phyloP scores from a whole-genome alignment of 2,888 invertebrate genomes.

The Dasypolia templi region DNA sequence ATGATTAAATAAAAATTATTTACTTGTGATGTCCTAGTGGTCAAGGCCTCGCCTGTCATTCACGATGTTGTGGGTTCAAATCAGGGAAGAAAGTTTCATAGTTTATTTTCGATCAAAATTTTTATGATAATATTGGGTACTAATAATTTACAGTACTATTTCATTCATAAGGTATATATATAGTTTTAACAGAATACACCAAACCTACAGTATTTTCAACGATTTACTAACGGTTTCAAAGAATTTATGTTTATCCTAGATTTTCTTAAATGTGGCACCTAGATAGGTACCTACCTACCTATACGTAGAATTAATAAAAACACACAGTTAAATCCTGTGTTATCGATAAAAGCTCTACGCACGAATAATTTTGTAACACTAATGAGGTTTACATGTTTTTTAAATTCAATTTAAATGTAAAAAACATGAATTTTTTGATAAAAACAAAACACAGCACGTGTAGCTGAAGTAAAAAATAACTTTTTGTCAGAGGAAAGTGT shows the following conservation, averaged over 20 bases:
- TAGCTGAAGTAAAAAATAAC: neutral
- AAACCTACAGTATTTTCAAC: neutral
- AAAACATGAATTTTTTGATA: neutral
- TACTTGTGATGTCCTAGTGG: neutral
- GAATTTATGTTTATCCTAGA: too few relatives aligned
- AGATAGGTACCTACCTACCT: too few relatives aligned
- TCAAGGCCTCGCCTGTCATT: neutral
- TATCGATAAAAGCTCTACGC: neutral
- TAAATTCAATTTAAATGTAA: neutral
- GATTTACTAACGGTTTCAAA: neutral
- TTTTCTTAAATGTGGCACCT: neutral
- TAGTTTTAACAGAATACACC: neutral
- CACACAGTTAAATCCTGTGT: neutral
- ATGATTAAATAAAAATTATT: neutral
- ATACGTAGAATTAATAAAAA: too few relatives aligned
- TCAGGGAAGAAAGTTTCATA: neutral
- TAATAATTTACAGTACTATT: neutral
- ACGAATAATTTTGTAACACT: neutral
- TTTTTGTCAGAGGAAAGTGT: neutral
- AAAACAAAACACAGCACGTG: neutral
- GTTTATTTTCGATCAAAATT: neutral
- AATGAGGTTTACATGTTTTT: constrained; percentile 1
- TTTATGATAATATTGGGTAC: neutral
- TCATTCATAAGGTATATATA: neutral
- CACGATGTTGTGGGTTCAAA: neutral